Conservation (phyloP, 2,888 invertebrate genomes). For the Tipula unca region DNA sequence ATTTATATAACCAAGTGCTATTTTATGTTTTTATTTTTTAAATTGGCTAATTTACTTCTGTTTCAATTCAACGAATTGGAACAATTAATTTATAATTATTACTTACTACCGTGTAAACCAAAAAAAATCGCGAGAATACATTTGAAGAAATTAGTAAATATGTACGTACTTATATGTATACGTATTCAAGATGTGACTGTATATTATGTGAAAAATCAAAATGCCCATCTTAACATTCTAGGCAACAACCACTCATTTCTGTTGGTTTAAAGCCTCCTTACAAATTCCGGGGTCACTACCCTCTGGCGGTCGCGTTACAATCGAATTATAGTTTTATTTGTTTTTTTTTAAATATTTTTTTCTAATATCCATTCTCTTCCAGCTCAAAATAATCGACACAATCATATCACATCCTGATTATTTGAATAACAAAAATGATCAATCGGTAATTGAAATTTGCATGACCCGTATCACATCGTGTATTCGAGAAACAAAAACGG, state of each 20-base stretch:
- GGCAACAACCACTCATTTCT: too few relatives aligned
- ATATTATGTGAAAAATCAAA: too few relatives aligned
- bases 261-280: too few relatives aligned
- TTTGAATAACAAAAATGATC: slow-evolving; percentile 79
- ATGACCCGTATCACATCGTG: slow-evolving; percentile 85
- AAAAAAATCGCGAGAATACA: not conserved
- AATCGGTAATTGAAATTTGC: slow-evolving; percentile 92
- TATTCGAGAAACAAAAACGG: slow-evolving; percentile 75
- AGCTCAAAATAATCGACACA: slow-evolving; percentile 66
- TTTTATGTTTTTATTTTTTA: not conserved
- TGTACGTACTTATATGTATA: too few relatives aligned
- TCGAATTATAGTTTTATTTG: too few relatives aligned
- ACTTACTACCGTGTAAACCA: not conserved
- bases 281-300: too few relatives aligned
- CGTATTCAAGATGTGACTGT: too few relatives aligned
- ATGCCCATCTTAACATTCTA: too few relatives aligned
- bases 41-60: not conserved
- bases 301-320: too few relatives aligned
- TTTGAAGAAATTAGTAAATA: not conserved
- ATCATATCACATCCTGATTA: slow-evolving; percentile 80
- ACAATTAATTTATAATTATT: not conserved
- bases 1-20: not conserved
- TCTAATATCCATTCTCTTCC: slow-evolving; percentile 30
- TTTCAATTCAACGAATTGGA: not conserved
- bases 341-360: too few relatives aligned